Evolutionary conservation across 2,797 vertebrate species (phyloP).

Genomic region (Myotis findleyi): DNA sequence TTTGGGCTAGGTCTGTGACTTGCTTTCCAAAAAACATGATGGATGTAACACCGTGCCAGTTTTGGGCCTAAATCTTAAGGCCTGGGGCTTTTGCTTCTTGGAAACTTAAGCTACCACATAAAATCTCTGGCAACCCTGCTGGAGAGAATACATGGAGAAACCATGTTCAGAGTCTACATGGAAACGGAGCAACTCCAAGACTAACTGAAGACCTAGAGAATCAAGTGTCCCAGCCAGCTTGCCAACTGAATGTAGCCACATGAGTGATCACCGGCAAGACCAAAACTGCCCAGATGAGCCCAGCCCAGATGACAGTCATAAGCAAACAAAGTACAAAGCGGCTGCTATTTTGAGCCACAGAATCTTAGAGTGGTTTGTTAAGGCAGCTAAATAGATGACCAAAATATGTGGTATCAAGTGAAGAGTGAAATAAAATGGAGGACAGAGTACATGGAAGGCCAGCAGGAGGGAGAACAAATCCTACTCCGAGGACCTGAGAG

Average conservation of each 20-base stretch:
- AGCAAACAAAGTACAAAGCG: neutral
- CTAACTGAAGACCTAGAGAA: neutral
- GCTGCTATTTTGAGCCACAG: constrained; percentile 22
- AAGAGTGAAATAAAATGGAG: neutral
- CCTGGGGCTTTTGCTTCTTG: neutral
- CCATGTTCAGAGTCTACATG: neutral
- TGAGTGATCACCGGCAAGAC: neutral
- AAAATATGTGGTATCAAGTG: neutral
- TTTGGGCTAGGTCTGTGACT: neutral
- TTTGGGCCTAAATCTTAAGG: neutral
- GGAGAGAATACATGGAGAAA: neutral
- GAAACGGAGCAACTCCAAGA: neutral
- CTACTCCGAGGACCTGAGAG: neutral
- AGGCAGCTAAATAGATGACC: neutral
- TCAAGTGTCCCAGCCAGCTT: neutral
- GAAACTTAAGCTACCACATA: neutral
- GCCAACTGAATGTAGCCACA: neutral
- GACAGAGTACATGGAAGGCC: neutral
- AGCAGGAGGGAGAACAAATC: neutral
- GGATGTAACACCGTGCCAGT: neutral
- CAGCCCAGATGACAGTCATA: neutral
- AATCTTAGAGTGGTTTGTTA: neutral
- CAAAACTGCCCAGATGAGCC: neutral
- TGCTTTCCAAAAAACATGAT: neutral
- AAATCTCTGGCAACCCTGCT: neutral